Evolutionary conservation across 2,797 vertebrate species (phyloP).

Genomic region (Chiroxiphia lanceolata): DNA sequence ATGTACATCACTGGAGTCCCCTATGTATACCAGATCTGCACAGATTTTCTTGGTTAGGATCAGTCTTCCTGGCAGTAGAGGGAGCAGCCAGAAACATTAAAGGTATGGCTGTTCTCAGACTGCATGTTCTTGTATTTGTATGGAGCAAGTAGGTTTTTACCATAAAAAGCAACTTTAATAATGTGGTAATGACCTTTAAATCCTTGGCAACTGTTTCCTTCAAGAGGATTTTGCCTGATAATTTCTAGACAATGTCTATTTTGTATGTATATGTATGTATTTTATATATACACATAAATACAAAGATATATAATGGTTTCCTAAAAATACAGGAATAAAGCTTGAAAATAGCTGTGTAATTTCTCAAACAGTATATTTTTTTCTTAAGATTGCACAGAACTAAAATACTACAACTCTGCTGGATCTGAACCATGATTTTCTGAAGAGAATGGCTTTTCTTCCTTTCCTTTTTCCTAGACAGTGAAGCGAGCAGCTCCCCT

Average conservation of each 20-base stretch:
- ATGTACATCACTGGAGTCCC: not conserved
- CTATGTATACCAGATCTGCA: rapidly evolving
- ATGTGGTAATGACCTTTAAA: not conserved
- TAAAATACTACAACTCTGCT: not conserved
- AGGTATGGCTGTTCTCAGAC: not conserved
- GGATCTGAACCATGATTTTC: not conserved
- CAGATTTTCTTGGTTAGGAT: not conserved
- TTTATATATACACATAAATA: not conserved
- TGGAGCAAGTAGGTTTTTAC: not conserved
- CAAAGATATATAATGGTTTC: not conserved
- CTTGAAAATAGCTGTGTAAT: not conserved
- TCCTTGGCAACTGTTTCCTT: not conserved
- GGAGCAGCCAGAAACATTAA: not conserved
- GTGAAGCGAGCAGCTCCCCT: not conserved
- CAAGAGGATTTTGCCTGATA: not conserved
- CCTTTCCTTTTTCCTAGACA: not conserved
- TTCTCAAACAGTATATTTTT: not conserved
- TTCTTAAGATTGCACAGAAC: not conserved
- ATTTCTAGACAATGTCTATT: rapidly evolving
- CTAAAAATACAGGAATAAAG: not conserved
- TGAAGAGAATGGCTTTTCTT: not conserved
- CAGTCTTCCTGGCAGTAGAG: not conserved
- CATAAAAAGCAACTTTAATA: not conserved
- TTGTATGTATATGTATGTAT: not conserved
- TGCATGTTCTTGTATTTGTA: not conserved